Base-by-base conservation (phyloP, 64 coral and sea anemone species). In the Acropora tenuis region DNA sequence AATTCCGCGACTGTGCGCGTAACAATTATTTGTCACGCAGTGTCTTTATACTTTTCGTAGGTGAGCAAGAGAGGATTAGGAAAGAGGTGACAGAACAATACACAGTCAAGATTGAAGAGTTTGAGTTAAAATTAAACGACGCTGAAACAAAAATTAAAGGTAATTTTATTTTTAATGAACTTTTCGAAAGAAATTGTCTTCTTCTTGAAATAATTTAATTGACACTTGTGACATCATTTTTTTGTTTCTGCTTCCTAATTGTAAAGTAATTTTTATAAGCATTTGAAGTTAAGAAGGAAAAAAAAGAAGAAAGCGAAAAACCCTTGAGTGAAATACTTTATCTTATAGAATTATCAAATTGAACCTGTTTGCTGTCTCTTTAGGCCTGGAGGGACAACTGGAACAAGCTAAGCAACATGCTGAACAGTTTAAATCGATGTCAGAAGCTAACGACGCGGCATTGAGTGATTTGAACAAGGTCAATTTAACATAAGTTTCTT, bases 371-470 rank as follows among this genome's bases (percentile, higher is more conserved):
- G 3, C 47, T 8, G 13, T 78, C 30, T 72, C 11, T 52, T 17
- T 47, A 97, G 95, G 80, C 58, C 88, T 97, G 40, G 95, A 94
- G 65, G 92, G 83, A 41, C 95, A 97, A 59, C 79, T 97, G 18
- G 76, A 91, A 78, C 86, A 91, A 43, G 92, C 95, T 8, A 94
- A 94, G 68, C 53, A 89, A 17, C 95, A 94, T 73, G 95, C 73
- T 57, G 92, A 97, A 1, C 95, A 97, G 61, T 97, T 91, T 89
- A 97, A 94, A 75, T 93, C 95, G 7, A 97, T 97, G 92, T 97
- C 92, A 11, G 88, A 86, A 91, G 92, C 92, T 19, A 93, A 97
- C 72, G 95, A 97, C 78, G 79, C 86, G 69, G 92, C 92, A 19
- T 48, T 97, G 3, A 88, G 82, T 84, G 92, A 94, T n/a, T 86